phyloP scores from a whole-genome alignment of 2,888 invertebrate species.

The Invenusta paracnida region DNA sequence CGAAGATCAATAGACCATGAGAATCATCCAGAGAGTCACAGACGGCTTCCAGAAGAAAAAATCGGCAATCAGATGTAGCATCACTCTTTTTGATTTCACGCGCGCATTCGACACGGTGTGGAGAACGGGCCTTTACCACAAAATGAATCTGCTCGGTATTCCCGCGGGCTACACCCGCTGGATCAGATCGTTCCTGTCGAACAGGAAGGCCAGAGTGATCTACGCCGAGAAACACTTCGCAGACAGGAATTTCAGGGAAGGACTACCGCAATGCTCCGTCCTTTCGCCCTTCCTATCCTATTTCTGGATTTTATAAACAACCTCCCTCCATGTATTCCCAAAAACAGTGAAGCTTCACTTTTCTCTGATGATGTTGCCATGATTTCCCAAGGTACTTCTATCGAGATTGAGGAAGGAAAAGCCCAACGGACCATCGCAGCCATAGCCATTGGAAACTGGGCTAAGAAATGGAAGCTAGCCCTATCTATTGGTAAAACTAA shows the following conservation, averaged over 20 bases:
- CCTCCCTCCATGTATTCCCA: not conserved
- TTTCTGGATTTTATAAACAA: not conserved
- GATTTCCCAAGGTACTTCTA: not conserved
- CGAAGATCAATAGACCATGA: not conserved
- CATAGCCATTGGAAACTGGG: not conserved
- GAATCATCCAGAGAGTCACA: not conserved
- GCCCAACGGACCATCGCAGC: not conserved
- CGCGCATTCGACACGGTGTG: constrained; percentile 20
- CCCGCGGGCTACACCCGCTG: not conserved
- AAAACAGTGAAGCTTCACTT: not conserved
- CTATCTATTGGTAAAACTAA: not conserved
- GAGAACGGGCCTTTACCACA: not conserved
- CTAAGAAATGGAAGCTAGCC: not conserved
- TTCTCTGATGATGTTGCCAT: not conserved
- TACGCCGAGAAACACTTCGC: not conserved
- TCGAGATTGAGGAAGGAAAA: not conserved
- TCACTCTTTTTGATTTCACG: constrained; percentile 4
- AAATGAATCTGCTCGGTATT: not conserved
- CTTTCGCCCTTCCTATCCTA: not conserved
- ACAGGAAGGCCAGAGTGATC: not conserved
- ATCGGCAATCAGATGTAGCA: not conserved
- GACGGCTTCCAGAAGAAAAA: not conserved
- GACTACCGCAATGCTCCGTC: not conserved
- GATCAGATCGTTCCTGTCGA: constrained; percentile 7
- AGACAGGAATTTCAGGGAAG: not conserved